A percentile compares a stretch with the other conserved stretches of the same genome.
Conservation (phyloP, 2,797 vertebrate genomes). For the Sebastes cheni region DNA sequence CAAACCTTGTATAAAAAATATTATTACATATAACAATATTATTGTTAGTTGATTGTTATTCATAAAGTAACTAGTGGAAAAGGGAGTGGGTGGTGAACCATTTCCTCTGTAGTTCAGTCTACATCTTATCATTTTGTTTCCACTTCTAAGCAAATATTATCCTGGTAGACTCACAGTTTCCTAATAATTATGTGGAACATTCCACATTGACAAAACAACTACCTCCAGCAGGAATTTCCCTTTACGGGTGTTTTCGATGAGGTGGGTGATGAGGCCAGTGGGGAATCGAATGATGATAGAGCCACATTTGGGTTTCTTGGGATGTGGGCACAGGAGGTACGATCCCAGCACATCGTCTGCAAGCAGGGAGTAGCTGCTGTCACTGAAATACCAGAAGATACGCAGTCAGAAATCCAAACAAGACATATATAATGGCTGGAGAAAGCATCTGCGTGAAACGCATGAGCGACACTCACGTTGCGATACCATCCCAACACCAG, state of each 20-base stretch:
- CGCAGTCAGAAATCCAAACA: not conserved
- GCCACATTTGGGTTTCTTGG: conserved; percentile 78
- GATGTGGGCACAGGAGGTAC: conserved; percentile 89
- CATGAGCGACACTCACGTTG: conserved; percentile 79
- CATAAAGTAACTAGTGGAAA: not conserved
- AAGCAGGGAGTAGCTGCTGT: conserved; percentile 84
- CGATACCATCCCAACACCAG: conserved; percentile 90
- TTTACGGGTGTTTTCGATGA: conserved; percentile 81
- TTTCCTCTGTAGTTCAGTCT: not conserved
- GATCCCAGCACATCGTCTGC: conserved; percentile 88
- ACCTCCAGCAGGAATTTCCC: conserved; percentile 90
- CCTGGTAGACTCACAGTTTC: not conserved
- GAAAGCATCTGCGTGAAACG: not conserved
- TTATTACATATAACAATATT: too few species aligned
- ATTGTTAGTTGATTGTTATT: not conserved
- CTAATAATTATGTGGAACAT: not conserved
- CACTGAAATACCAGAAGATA: conserved; percentile 73
- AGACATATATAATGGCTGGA: not conserved
- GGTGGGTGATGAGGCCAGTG: conserved; percentile 84
- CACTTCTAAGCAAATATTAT: not conserved
- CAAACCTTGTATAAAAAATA: not conserved
- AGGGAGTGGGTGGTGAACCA: not conserved
- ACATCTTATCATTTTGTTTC: not conserved
- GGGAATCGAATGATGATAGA: conserved; percentile 86
- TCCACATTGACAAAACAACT: not conserved